Evolutionary conservation across 1,140 invertebrate species (phyloP).

Genomic region (Temnothorax nylanderi): DNA sequence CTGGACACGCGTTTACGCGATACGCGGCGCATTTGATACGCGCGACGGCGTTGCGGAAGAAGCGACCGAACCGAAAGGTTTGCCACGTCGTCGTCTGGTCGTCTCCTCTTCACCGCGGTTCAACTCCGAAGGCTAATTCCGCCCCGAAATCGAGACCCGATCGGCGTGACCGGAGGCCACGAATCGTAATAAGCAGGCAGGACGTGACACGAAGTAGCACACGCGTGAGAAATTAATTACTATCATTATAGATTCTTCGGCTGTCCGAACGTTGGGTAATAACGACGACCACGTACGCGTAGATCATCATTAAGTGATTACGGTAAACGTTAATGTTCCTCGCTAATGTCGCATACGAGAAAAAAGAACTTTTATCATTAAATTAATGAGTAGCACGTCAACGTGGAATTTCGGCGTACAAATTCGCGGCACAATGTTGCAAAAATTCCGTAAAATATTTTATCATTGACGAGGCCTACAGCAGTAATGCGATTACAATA

Average conservation of each 20-base stretch:
- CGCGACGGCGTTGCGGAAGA: background rate
- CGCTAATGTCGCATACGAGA: background rate
- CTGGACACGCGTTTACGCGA: constrained; percentile 27
- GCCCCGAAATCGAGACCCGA: background rate
- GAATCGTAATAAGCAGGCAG: background rate
- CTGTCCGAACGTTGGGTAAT: background rate
- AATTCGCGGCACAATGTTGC: background rate
- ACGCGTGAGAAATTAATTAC: constrained; percentile 35
- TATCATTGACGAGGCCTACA: background rate
- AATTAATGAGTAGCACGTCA: background rate
- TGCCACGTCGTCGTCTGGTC: background rate
- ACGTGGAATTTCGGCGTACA: background rate
- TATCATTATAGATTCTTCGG: constrained; percentile 26
- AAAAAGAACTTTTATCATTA: background rate
- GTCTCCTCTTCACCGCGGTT: background rate
- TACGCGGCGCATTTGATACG: constrained; percentile 39
- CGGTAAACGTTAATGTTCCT: background rate
- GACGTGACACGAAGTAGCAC: constrained; percentile 7
- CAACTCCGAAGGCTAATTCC: background rate
- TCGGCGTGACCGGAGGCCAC: background rate
- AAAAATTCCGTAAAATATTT: constrained; percentile 3
- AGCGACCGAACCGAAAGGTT: background rate
- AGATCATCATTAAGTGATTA: background rate
- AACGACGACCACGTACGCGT: background rate
- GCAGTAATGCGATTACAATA: background rate